Base-by-base conservation (phyloP, 2,113 vertebrate species). In the Nanger granti region DNA sequence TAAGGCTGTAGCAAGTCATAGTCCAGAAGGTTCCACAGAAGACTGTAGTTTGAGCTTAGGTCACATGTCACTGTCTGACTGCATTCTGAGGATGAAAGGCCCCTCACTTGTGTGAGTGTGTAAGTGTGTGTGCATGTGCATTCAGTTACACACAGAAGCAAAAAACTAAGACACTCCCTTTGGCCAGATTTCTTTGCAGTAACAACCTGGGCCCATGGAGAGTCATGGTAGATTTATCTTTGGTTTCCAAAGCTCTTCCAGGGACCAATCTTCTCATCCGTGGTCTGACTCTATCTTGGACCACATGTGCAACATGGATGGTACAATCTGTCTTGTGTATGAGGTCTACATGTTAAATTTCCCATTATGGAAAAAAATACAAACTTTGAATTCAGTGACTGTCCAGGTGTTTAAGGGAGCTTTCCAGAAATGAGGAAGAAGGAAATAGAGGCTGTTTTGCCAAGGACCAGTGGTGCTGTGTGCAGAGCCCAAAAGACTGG, bases 341-440 rank as follows among this genome's bases (percentile, higher is more conserved):
- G 15, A 54, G 60, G 7, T 83, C 22, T 76, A 60, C 44, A 18
- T 1, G 11, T 49, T 54, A 57, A 28, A 82, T 52, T 54, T 94
- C 76, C 47, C 47, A 22, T 22, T 55, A 66, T n/a, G 41, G 10
- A 62, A 86, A 87, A 41, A 41, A 87, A 59, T 17, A 29, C 20
- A 12, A 3, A 31, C 31, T 49, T 34, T 64, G 76, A 47, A 57
- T 52, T 59, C 29, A 85, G 34, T n/a, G 76, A 31, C 47, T 79
- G 37, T 59, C 34, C 9, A 22, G 37, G 37, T 10, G 18, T 64
- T 62, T 11, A 7, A 8, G 49, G 55, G 44, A 93, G 66, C 29
- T 57, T 95, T 96, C 57, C 55, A 34, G 64, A 95, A 93, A 94
- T 59, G 22, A 95, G 89, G 47, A 94, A 93, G 86, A 93, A 93